These are phyloP conservation scores for Carassius gibelio DNA, from an alignment of 2,113 vertebrate species.

Conservation along the genomic window DNA sequence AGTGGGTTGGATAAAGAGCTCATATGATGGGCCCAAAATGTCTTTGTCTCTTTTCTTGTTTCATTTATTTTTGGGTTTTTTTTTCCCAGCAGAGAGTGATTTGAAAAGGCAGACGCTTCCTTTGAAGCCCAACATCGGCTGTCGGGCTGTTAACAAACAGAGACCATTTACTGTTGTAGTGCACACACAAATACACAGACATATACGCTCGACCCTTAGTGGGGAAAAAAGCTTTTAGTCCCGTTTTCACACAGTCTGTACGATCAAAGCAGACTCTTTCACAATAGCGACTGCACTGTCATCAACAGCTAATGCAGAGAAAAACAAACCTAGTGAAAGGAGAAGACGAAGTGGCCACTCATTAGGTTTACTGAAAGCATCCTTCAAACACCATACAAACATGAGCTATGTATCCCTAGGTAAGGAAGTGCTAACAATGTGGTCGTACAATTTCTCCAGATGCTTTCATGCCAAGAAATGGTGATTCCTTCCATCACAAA, in stretches of 20 bases:
- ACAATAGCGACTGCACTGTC: conserved; percentile 49
- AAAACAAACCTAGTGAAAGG: conserved; percentile 51
- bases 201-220: background rate
- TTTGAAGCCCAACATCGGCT: conserved; percentile 20
- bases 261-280: conserved; percentile 56
- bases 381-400: conserved; percentile 37
- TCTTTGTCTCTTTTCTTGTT: conserved; percentile 13
- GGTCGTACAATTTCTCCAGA: conserved; percentile 49
- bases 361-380: conserved; percentile 66
- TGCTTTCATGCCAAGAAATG: conserved; percentile 46
- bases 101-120: conserved; percentile 13
- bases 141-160: conserved; percentile 35
- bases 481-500: background rate
- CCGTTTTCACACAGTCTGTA: conserved; percentile 16
- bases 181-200: conserved; percentile 31
- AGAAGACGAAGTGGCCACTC: conserved; percentile 56
- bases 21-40: conserved; percentile 1
- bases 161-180: conserved; percentile 39
- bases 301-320: conserved; percentile 51
- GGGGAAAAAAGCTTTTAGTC: conserved; percentile 50
- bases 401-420: conserved; percentile 10
- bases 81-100: background rate
- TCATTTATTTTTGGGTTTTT: background rate
- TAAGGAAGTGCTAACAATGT: conserved; percentile 43
- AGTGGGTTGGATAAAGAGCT: conserved; percentile 58